A percentile compares a stretch with the other conserved stretches of the same genome.
Evolutionary conservation across 2,797 vertebrate species (phyloP).

Genomic region (Argyrosomus regius): DNA sequence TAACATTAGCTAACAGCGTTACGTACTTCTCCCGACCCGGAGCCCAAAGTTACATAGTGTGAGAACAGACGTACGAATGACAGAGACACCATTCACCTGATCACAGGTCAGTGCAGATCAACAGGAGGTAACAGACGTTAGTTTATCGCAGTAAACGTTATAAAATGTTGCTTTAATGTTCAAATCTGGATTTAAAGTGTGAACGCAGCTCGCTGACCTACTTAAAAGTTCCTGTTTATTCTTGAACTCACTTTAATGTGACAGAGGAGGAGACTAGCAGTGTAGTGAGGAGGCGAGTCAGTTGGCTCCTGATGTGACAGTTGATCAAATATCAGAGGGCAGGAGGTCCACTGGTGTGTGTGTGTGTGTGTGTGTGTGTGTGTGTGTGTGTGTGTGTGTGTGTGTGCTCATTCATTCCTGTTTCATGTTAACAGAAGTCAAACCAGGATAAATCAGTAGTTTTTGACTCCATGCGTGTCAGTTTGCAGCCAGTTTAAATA

Average conservation of each 20-base stretch:
- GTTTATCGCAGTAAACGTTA: too few species aligned
- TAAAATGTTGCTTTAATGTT: too few species aligned
- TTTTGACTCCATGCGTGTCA: background rate
- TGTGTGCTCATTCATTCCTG: background rate
- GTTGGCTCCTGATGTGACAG: constrained; percentile 40
- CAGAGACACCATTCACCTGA: too few species aligned
- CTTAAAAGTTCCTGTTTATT: too few species aligned
- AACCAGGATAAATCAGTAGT: background rate
- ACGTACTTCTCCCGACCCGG: too few species aligned
- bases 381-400: constrained; percentile 5
- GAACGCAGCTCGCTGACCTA: background rate
- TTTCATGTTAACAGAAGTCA: background rate
- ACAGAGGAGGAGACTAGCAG: background rate
- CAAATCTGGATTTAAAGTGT: too few species aligned
- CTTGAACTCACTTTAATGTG: too few species aligned
- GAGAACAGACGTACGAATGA: too few species aligned
- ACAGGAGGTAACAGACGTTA: too few species aligned
- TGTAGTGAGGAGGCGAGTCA: constrained; percentile 37
- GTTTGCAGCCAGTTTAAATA: background rate
- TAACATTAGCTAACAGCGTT: too few species aligned
- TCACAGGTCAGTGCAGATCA: too few species aligned
- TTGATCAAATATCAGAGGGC: constrained; percentile 52
- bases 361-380: background rate
- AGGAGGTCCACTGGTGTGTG: constrained; percentile 39
- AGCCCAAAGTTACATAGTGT: too few species aligned